phyloP scores from a whole-genome alignment of 2,797 vertebrate species.

The Miichthys miiuy region DNA sequence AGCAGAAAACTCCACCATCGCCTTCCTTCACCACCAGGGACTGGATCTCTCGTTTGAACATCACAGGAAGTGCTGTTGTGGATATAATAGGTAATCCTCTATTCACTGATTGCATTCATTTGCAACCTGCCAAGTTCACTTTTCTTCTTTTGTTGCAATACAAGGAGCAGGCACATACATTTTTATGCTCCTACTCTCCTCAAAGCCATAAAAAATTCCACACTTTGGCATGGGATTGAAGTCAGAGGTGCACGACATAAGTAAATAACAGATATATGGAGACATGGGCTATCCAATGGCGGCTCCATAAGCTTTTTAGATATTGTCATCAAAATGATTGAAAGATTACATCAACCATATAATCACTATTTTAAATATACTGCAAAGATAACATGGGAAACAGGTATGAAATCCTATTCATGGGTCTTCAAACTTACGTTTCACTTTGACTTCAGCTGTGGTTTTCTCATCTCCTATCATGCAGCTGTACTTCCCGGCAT shows the following conservation, averaged over 20 bases:
- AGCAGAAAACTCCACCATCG: conserved; percentile 80
- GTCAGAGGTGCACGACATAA: background rate
- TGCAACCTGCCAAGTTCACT: background rate
- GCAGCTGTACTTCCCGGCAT: conserved; percentile 79
- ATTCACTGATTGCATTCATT: background rate
- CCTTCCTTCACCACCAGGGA: conserved; percentile 87
- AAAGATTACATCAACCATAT: background rate
- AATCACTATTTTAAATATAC: conserved; percentile 5
- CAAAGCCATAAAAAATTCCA: background rate
- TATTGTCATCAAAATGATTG: background rate
- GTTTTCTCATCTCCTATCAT: conserved; percentile 83
- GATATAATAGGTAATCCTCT: background rate
- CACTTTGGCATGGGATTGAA: background rate
- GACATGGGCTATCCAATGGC: background rate
- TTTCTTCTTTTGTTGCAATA: background rate
- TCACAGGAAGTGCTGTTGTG: conserved; percentile 86
- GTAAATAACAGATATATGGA: background rate
- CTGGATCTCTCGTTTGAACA: conserved; percentile 88
- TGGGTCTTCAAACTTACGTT: conserved; percentile 71
- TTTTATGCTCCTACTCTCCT: background rate
- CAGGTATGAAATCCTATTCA: background rate
- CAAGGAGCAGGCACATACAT: background rate
- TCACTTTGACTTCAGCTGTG: conserved; percentile 83
- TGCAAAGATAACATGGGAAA: background rate
- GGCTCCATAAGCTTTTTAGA: background rate